Percentiles rank a stretch among this genome's conserved stretches.
phyloP scores from a whole-genome alignment of 1,140 invertebrate species.

The Venustaconcha ellipsiformis region DNA sequence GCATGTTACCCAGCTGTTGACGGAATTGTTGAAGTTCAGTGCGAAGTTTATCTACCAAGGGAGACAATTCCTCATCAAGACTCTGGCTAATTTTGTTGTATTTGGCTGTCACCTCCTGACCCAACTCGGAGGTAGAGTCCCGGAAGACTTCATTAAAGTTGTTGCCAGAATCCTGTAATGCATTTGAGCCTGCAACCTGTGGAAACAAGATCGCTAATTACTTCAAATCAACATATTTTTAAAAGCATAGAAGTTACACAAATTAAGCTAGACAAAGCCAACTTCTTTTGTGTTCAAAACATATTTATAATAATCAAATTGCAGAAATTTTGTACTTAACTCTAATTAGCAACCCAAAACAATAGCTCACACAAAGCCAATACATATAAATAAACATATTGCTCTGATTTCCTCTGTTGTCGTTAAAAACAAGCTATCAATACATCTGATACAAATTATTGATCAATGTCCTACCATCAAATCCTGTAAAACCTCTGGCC shows the following conservation, averaged over 20 bases:
- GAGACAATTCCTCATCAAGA: constrained; percentile 42
- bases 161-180: constrained; percentile 21
- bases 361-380: too few relatives aligned
- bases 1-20: constrained; percentile 33
- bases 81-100: constrained; percentile 41
- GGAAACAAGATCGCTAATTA: not conserved
- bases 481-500: constrained; percentile 36
- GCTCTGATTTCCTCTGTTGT: too few relatives aligned
- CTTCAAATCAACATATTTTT: too few relatives aligned
- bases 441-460: not conserved
- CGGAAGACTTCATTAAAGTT: constrained; percentile 28
- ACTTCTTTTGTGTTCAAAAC: too few relatives aligned
- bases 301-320: too few relatives aligned
- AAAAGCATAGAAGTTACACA: too few relatives aligned
- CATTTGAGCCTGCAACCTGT: not conserved
- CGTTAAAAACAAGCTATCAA: too few relatives aligned
- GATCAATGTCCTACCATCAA: constrained; percentile 22
- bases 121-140: constrained; percentile 24
- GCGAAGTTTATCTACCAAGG: constrained; percentile 32
- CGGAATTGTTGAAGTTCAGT: constrained; percentile 36
- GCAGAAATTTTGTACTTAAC: too few relatives aligned
- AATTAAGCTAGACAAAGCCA: too few relatives aligned
- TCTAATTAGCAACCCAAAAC: too few relatives aligned
- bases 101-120: constrained; percentile 37
- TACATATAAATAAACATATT: too few relatives aligned